Evolutionary conservation across 2,888 invertebrate species (phyloP).

Genomic region (Tipula unca): DNA sequence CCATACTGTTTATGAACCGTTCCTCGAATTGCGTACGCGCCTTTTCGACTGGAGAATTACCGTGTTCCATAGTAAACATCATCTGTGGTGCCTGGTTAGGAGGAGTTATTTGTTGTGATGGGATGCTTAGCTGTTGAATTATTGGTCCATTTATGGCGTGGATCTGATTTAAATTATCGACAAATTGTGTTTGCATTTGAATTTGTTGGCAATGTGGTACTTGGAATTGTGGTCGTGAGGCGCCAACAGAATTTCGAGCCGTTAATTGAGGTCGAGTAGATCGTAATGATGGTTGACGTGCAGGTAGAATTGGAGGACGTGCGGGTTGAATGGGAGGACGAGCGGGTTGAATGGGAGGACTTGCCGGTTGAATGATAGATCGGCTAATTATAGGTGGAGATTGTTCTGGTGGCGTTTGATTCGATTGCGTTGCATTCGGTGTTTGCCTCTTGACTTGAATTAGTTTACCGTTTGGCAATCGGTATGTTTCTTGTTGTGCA

Average conservation of each 20-base stretch:
- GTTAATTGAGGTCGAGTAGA: not conserved
- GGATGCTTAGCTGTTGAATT: slow-evolving; percentile 22
- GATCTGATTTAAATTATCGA: not conserved
- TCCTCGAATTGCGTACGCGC: slow-evolving; percentile 37
- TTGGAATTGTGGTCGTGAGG: not conserved
- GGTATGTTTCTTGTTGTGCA: slow-evolving; percentile 40
- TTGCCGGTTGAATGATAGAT: too few relatives aligned
- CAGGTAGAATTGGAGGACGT: too few relatives aligned
- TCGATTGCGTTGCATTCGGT: too few relatives aligned
- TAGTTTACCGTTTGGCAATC: slow-evolving; percentile 40
- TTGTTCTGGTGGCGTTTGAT: too few relatives aligned
- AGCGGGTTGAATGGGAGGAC: too few relatives aligned
- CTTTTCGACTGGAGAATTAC: slow-evolving; percentile 33
- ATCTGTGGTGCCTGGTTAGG: slow-evolving; percentile 20
- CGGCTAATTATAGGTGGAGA: not conserved
- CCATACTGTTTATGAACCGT: slow-evolving; percentile 38
- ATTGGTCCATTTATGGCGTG: slow-evolving; percentile 18
- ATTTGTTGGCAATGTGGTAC: not conserved
- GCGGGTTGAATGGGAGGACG: not conserved
- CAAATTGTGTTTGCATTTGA: not conserved
- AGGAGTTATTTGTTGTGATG: slow-evolving; percentile 21
- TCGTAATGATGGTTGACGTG: not conserved
- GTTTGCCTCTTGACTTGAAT: slow-evolving; percentile 41
- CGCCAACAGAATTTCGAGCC: not conserved
- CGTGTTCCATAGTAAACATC: slow-evolving; percentile 30